Base-by-base conservation (phyloP, 1,140 invertebrate genomes). In the Atta texana region DNA sequence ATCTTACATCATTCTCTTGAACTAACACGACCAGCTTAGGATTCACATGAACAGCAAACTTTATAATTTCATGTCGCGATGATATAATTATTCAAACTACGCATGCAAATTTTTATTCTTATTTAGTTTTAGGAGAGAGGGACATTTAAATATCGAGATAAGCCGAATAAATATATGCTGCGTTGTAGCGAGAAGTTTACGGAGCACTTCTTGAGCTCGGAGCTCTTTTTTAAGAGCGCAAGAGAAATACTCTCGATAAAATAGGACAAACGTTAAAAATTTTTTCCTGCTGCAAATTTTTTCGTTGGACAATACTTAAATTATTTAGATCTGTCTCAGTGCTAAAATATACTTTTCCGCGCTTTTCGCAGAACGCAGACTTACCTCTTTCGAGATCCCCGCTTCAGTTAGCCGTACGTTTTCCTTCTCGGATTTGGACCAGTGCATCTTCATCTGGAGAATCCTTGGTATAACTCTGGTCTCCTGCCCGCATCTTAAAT, bases 381-480 rank as follows among this genome's bases (percentile, higher is more conserved):
- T 94, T 92, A 97, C 98, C 92, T 98, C 96, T 93, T 98, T 98
- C 61, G 97, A 98, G 68, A 99, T 98, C 71, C 99, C 99, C 39
- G 99, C 99, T 96, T 99, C 98, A 92, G 97, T 96, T 61, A 99
- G 96, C 34, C 99, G 96, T 88, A 98, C 95, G 88, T 97, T 97
- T 95, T 99, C 98, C 94, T 98, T 98, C 88, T 98, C 97, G 16
- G 98, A 98, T 94, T 98, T 98, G 80, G 98, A 96, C 98, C 98
- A 99, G 92, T 99, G 98, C 88, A 98, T 97, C 90, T 98, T 96
- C 96, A 99, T 97, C 95, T 98, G 98, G 78, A 99, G 96, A 91
- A 99, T 97, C 87, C 98, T 96, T 39, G 99, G 99, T 93, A 99
- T 99, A 63, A 99, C 98, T 87, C 99, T 96, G 8, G 99, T 99